phyloP scores from a whole-genome alignment of 1,140 invertebrate species.

The Penaeus japonicus region DNA sequence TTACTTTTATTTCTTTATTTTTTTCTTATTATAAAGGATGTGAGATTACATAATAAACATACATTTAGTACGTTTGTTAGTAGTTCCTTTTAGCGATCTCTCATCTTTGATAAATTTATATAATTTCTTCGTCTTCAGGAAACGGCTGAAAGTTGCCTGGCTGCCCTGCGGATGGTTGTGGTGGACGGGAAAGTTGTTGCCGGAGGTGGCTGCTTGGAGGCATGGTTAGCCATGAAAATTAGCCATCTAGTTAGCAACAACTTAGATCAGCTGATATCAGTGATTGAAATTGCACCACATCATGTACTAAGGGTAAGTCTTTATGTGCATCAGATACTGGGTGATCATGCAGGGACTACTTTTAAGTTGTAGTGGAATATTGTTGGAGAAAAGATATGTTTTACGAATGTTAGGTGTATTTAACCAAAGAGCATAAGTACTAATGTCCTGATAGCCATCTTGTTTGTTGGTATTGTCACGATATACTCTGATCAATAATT shows the following conservation, averaged over 20 bases:
- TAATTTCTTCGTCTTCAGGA: slow-evolving; percentile 7
- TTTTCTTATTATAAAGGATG: not conserved
- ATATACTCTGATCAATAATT: no score
- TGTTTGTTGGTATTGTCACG: no score
- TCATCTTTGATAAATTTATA: not conserved
- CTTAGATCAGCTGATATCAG: not conserved
- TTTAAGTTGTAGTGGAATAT: no score
- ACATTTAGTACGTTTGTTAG: no score
- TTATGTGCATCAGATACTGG: not conserved
- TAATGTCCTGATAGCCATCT: no score
- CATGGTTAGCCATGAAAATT: slow-evolving; percentile 15
- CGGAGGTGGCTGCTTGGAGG: slow-evolving; percentile 44
- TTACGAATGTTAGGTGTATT: no score
- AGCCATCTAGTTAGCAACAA: not conserved
- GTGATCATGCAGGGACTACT: no score
- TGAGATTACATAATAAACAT: no score
- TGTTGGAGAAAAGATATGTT: no score
- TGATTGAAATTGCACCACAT: not conserved
- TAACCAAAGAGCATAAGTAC: no score
- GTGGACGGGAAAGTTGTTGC: slow-evolving; percentile 43
- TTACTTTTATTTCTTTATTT: not conserved
- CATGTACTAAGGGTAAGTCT: slow-evolving; percentile 18
- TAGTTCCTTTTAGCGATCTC: no score
- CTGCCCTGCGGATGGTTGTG: slow-evolving; percentile 40
- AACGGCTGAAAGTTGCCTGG: slow-evolving; percentile 36